Evolutionary conservation across 2,797 vertebrate species (phyloP).

Genomic region (Cynopterus sphinx): DNA sequence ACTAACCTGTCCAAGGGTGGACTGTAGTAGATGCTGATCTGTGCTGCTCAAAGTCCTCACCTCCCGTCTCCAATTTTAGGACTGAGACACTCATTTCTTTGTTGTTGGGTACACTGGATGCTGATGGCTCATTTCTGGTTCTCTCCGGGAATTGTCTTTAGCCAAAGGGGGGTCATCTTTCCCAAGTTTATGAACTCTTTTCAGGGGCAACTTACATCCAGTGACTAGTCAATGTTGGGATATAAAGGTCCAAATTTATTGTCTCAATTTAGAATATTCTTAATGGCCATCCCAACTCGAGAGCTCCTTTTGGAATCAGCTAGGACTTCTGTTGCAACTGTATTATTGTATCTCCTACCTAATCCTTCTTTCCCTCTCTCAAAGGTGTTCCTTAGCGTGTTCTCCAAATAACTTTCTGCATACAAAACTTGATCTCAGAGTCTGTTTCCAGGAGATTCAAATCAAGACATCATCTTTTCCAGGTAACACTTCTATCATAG

Average conservation of each 20-base stretch:
- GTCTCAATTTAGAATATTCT: background rate
- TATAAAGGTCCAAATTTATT: background rate
- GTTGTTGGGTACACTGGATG: background rate
- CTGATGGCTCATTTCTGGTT: background rate
- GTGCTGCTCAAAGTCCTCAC: background rate
- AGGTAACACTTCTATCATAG: background rate
- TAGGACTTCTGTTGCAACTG: background rate
- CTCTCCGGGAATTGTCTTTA: constrained; percentile 24
- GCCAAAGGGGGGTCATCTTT: background rate
- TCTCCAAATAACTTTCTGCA: background rate
- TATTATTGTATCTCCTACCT: background rate
- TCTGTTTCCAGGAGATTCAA: background rate
- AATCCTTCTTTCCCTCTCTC: background rate
- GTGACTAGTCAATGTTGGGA: background rate
- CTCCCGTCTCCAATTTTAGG: background rate
- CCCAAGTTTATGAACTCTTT: background rate
- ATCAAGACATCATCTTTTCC: constrained; percentile 9
- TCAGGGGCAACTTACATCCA: background rate
- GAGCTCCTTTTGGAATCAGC: background rate
- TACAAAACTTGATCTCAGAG: constrained; percentile 17
- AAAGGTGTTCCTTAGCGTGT: background rate
- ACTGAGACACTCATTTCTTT: background rate
- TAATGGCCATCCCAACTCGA: background rate
- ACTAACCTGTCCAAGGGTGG: background rate
- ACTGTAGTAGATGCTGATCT: background rate